These are phyloP conservation scores for Pelodiscus sinensis DNA, from an alignment of 2,113 vertebrate species.

Conservation along the genomic window DNA sequence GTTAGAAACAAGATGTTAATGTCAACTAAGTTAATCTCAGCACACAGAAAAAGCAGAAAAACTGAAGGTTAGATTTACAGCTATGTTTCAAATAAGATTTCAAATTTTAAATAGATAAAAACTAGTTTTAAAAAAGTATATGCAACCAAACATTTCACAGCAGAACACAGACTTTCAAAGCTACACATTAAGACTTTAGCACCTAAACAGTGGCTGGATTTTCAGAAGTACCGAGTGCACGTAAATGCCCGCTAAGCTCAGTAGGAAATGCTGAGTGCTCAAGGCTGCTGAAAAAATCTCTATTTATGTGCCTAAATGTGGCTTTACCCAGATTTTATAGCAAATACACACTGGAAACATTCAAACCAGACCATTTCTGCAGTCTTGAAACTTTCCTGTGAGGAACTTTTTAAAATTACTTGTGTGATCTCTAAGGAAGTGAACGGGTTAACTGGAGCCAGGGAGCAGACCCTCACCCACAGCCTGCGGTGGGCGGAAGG, in stretches of 20 bases:
- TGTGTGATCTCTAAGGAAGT: too few relatives aligned
- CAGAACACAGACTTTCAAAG: not conserved
- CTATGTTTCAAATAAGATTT: not conserved
- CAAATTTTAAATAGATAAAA: not conserved
- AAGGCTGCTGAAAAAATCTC: not conserved
- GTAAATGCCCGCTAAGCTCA: not conserved
- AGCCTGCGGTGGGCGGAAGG: too few relatives aligned
- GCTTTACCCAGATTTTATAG: not conserved
- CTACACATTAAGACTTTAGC: too few relatives aligned
- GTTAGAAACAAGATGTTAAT: not conserved
- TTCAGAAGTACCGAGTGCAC: not conserved
- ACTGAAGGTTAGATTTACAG: rapidly evolving
- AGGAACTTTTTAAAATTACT: not conserved
- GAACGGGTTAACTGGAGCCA: too few relatives aligned
- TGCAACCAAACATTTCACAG: not conserved
- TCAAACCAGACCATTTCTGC: not conserved
- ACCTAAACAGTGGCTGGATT: not conserved
- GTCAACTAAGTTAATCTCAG: not conserved
- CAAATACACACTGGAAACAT: not conserved
- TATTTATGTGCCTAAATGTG: not conserved
- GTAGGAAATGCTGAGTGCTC: not conserved
- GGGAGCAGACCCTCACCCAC: too few relatives aligned
- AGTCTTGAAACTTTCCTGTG: not conserved
- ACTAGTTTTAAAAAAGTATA: not conserved
- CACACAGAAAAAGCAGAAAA: not conserved